Evolutionary conservation across 2,888 invertebrate species (phyloP).

Genomic region (Cordylochernes scorpioides): DNA sequence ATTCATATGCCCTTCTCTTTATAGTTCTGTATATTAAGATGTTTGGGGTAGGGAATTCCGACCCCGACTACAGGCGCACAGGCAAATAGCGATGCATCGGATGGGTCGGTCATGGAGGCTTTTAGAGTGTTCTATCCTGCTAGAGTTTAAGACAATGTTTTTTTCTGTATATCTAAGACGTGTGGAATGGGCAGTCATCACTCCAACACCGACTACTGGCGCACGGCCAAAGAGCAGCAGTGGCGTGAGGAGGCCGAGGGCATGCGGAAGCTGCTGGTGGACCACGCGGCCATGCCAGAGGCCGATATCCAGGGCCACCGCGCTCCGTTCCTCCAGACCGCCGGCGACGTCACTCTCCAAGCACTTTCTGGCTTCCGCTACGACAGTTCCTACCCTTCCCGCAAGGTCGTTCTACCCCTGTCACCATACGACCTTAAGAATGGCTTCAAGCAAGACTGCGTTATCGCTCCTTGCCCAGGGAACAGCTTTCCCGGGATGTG

Average conservation of each 20-base stretch:
- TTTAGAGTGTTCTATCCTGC: too few relatives aligned
- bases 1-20: too few relatives aligned
- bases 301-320: slow-evolving; percentile 23
- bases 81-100: too few relatives aligned
- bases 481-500: slow-evolving; percentile 33
- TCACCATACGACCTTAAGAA: slow-evolving; percentile 44
- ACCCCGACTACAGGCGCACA: too few relatives aligned
- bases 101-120: too few relatives aligned
- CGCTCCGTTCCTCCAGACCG: slow-evolving; percentile 31
- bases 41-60: too few relatives aligned
- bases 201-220: slow-evolving; percentile 15
- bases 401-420: slow-evolving; percentile 25
- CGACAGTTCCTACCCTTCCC: slow-evolving; percentile 36
- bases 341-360: slow-evolving; percentile 32
- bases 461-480: slow-evolving; percentile 30
- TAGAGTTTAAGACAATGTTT: too few relatives aligned
- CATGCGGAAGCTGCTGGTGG: slow-evolving; percentile 15
- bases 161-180: too few relatives aligned
- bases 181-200: slow-evolving; percentile 11
- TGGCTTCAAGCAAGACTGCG: slow-evolving; percentile 26
- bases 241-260: slow-evolving; percentile 18
- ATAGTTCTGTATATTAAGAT: too few relatives aligned
- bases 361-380: slow-evolving; percentile 31
- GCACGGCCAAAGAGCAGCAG: slow-evolving; percentile 8
- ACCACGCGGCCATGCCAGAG: slow-evolving; percentile 15